Evolutionary conservation across 2,113 vertebrate genomes (phyloP), one percentile per base, ranked within the genome.

Genomic region (Bubalus kerabau): DNA sequence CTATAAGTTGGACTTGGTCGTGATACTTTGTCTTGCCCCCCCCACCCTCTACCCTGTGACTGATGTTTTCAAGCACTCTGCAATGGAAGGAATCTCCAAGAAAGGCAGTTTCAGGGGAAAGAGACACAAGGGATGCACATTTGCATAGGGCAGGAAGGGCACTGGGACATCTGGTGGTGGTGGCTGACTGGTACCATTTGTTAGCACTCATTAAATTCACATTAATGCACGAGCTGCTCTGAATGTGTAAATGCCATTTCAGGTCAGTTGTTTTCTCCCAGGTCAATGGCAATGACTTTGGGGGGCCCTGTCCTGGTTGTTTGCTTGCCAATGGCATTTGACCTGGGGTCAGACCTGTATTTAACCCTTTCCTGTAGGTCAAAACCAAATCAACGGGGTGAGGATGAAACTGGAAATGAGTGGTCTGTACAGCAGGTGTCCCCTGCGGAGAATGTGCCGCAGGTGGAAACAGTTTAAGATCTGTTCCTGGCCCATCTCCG

Each of bases 341-440:
- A 99, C 99, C 99, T 87, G 16, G 94, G 98, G 99, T 99, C 98
- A 99, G 96, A 95, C 98, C 98, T 98, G 97, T 99, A 98, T 99
- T 99, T 99, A 99, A 99, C 99, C 99, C 99, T 98, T 98, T 97
- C 98, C 98, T 95, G 98, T 97, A 98, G 99, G 99, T 99, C 98
- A 99, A 98, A 98, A 98, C 87, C 97, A 97, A 99, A 99, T 98
- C 98, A 99, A 98, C 98, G 98, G 98, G 97, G 97, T 98, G 98
- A 99, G 98, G 98, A 98, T 97, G 98, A 98, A 98, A 98, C 98
- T 99, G 99, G 98, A 98, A 99, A 99, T 98, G 97, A 98, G 98
- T 97, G 98, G 98, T 99, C 98, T 98, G 98, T 97, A 98, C 98
- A 98, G 98, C 99, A 99, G 99, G 99, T 99, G 99, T 99, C 98